Percentiles rank a stretch among this genome's conserved stretches.
These are phyloP conservation scores for Catharus fuscescens DNA, from an alignment of 2,113 vertebrate genomes.

Conservation along the genomic window DNA sequence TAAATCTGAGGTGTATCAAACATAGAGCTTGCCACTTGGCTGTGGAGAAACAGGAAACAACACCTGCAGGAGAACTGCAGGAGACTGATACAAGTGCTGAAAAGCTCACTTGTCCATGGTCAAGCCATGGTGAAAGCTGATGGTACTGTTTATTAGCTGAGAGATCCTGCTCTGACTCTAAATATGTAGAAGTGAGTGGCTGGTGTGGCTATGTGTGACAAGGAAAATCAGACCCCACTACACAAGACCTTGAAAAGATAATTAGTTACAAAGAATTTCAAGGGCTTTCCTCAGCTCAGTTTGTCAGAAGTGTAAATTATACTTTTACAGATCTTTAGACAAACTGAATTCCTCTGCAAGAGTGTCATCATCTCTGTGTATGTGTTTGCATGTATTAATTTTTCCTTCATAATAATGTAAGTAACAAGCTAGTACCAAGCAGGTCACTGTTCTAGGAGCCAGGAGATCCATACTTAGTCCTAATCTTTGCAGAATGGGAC, in stretches of 20 bases:
- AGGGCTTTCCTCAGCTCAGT: background rate
- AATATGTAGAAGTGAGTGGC: background rate
- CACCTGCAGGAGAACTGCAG: background rate
- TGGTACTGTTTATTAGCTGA: constrained; percentile 57
- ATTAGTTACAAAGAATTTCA: constrained; percentile 5
- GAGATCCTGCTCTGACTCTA: constrained; percentile 21
- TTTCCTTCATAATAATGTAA: background rate
- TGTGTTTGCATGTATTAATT: background rate
- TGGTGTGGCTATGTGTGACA: background rate
- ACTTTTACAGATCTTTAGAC: background rate
- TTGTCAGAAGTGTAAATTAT: background rate
- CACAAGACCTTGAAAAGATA: background rate
- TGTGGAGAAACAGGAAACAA: constrained; percentile 57
- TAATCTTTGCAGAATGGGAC: background rate
- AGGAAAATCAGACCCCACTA: background rate
- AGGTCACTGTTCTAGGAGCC: background rate
- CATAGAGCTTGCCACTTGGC: background rate
- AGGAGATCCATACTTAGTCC: background rate
- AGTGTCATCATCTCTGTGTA: background rate
- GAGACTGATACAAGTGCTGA: constrained; percentile 62
- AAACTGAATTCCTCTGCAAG: background rate
- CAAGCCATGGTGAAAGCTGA: constrained; percentile 47
- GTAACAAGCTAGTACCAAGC: background rate
- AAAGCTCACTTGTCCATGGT: constrained; percentile 60
- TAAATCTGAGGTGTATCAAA: background rate